Evolutionary conservation across 2,113 vertebrate genomes (phyloP).

Genomic region (Prochilodus magdalenae): DNA sequence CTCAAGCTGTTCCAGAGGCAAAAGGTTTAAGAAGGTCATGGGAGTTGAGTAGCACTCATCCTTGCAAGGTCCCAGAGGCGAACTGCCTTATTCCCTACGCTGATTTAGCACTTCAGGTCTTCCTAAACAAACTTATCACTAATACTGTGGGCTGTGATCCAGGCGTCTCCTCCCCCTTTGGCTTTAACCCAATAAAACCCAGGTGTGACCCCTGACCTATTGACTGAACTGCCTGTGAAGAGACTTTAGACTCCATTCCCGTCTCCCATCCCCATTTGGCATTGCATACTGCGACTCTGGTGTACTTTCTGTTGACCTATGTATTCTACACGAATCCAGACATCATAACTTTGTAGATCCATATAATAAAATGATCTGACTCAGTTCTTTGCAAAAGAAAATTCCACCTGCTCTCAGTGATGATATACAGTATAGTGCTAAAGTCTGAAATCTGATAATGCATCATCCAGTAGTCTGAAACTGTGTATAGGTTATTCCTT

Average conservation of each 20-base stretch:
- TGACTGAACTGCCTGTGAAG: conserved; percentile 26
- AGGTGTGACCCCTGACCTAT: conserved; percentile 53
- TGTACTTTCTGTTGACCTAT: not conserved
- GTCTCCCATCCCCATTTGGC: not conserved
- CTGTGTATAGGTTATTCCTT: too few species aligned
- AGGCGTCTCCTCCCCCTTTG: conserved; percentile 2
- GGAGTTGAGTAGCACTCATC: not conserved
- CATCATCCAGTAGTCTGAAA: too few species aligned
- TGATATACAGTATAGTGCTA: too few species aligned
- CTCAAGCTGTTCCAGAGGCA: not conserved
- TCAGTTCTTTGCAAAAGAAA: too few species aligned
- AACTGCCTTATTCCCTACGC: not conserved
- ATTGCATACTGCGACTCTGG: not conserved
- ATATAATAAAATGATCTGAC: too few species aligned
- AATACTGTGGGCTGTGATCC: conserved; percentile 50
- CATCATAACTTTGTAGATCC: not conserved
- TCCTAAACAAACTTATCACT: conserved; percentile 36
- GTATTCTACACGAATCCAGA: not conserved
- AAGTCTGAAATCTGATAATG: too few species aligned
- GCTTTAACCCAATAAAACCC: conserved; percentile 48
- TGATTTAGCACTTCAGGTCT: conserved; percentile 51
- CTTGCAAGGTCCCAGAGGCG: not conserved
- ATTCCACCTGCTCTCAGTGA: too few species aligned
- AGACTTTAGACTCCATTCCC: not conserved
- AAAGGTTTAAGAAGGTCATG: not conserved